Conservation (phyloP, 2,888 invertebrate species). For the Lasioglossum marginatum region DNA sequence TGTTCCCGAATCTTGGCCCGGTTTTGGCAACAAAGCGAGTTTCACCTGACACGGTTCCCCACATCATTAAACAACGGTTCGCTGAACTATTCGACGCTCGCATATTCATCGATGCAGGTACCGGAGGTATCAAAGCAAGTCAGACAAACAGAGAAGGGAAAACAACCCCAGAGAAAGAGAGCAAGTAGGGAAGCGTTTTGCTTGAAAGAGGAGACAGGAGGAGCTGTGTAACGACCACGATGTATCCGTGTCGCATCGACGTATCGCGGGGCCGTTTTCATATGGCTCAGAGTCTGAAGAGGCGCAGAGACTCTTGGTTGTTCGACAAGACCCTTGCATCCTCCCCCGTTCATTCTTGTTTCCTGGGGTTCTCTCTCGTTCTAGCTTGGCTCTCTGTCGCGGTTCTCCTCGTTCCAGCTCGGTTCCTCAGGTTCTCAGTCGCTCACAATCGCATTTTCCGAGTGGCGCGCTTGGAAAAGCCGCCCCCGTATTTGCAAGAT, state of each 20-base stretch:
- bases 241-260: constrained; percentile 12
- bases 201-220: neutral
- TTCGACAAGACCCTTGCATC: constrained; percentile 37
- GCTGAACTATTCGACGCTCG: neutral
- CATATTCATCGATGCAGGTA: constrained; percentile 11
- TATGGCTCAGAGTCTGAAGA: constrained; percentile 60
- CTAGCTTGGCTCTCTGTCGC: neutral
- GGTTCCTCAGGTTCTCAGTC: constrained; percentile 9
- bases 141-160: neutral
- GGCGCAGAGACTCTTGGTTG: constrained; percentile 54
- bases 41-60: constrained; percentile 10
- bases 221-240: neutral
- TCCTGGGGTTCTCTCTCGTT: neutral
- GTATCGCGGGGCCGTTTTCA: constrained; percentile 24
- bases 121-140: neutral
- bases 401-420: neutral
- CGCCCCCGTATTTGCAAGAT: constrained; percentile 72
- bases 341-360: neutral
- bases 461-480: constrained; percentile 62
- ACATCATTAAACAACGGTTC: constrained; percentile 3
- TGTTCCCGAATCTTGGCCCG: constrained; percentile 10
- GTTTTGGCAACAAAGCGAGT: neutral
- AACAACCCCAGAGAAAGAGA: neutral
- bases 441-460: constrained; percentile 65
- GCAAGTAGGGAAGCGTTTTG: neutral